Base-by-base conservation (phyloP, 2,888 invertebrate genomes). In the Macropis europaea region DNA sequence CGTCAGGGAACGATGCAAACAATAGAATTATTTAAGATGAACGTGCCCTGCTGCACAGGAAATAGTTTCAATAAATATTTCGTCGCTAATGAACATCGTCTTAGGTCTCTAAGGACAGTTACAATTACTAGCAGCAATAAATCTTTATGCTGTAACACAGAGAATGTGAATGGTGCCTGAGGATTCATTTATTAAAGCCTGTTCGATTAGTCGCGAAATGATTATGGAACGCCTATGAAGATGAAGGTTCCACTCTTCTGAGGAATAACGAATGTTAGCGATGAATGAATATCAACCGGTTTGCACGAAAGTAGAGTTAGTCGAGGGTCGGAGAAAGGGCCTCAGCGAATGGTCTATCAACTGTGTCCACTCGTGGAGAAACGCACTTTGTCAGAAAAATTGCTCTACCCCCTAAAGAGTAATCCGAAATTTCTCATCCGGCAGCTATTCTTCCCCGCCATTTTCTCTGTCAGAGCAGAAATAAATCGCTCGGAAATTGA, bases 331-430 rank as follows among this genome's bases (percentile, higher is more conserved):
- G 38, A 26, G 50, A 43, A 48, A 48, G 42, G 43, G 47, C 54
- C 36, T 47, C 50, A 61, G 54, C 64, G 64, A 57, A 68, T 59
- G 73, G 64, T 59, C 57, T 68, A 62, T 75, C 68, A 68, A 69
- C 63, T 38, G 52, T n/a, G 61, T 68, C n/a, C n/a, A n/a, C n/a
- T n/a, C n/a, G n/a, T n/a, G n/a, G n/a, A 43, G 42, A 17, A 63
- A 30, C 40, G 19, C 22, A 24, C 60, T 36, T 42, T 38, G 43
- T 52, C 48, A 45, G 28, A 42, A 22, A 6, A 34, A 13, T 38
- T 28, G 34, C 34, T 7, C 30, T 26, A 6, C 11, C 15, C 4
- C 34, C n/a, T 3, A 15, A 13, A 28, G 47, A 47, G 28, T 30
- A 30, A 47, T 47, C 28, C 28, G 11, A 30, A 28, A 15, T 30